Conservation (phyloP, 23 tunicate genomes). For the Ascidia mentula region DNA sequence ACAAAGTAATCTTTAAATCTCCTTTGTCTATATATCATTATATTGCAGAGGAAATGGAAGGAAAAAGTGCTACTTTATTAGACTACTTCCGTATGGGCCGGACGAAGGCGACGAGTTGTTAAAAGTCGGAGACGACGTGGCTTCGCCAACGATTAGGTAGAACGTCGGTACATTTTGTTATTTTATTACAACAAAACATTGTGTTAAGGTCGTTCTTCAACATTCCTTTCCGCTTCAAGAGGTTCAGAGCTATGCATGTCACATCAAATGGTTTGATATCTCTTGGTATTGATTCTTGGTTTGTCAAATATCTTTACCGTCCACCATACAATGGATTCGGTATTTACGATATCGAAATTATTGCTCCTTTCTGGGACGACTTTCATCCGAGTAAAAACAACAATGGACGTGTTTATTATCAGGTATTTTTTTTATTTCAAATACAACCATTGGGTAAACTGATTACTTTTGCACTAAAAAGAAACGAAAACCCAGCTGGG, state of each 20-base stretch:
- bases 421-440: not conserved
- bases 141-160: not conserved
- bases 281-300: conserved; percentile 22
- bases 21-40: too few relatives aligned
- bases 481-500: too few relatives aligned
- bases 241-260: not conserved
- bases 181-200: too few relatives aligned
- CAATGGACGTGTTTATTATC: conserved; percentile 17
- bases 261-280: conserved; percentile 32
- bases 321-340: conserved; percentile 10
- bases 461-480: too few relatives aligned
- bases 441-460: too few relatives aligned
- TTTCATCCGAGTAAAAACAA: conserved; percentile 21
- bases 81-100: conserved; percentile 16
- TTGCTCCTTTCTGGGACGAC: conserved; percentile 37
- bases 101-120: not conserved
- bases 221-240: not conserved
- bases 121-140: conserved; percentile 9
- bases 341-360: not conserved
- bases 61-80: conserved; percentile 2
- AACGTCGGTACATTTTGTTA: too few relatives aligned
- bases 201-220: not conserved
- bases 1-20: too few relatives aligned
- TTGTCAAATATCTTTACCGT: conserved; percentile 14
- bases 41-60: conserved; percentile 8